phyloP scores from a whole-genome alignment of 2,888 invertebrate genomes.

The Dynastes maya region DNA sequence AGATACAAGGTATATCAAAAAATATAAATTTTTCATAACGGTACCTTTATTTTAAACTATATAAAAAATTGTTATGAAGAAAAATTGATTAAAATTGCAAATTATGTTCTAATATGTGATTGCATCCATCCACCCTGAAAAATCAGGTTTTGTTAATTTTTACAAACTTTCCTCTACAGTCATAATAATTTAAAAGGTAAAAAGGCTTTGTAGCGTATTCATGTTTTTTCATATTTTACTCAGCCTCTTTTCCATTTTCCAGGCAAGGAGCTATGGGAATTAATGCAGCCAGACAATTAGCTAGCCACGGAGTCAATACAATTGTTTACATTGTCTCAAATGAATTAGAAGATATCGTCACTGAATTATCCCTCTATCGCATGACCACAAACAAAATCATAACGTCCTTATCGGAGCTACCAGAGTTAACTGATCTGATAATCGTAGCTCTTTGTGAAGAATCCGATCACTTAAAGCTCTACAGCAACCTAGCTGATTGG shows the following conservation, averaged over 20 bases:
- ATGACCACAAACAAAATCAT: constrained; percentile 77
- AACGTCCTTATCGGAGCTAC: constrained; percentile 71
- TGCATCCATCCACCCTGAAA: too few species aligned
- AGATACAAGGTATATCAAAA: too few species aligned
- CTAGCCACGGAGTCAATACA: constrained; percentile 86
- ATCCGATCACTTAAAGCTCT: constrained; percentile 67
- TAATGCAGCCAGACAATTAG: constrained; percentile 84
- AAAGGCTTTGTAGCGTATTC: too few species aligned
- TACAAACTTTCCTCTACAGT: too few species aligned
- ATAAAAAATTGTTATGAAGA: too few species aligned
- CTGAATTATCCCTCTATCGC: constrained; percentile 79
- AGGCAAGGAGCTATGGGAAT: constrained; percentile 79
- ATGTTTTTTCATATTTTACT: background rate
- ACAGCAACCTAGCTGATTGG: constrained; percentile 78
- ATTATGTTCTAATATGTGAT: too few species aligned
- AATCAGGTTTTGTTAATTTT: too few species aligned
- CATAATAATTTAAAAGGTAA: too few species aligned
- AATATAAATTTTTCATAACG: too few species aligned
- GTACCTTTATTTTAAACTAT: too few species aligned
- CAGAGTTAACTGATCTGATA: constrained; percentile 73
- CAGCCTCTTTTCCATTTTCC: constrained; percentile 15
- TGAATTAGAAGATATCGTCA: constrained; percentile 71
- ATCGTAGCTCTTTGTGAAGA: constrained; percentile 74
- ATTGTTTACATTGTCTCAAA: constrained; percentile 70
- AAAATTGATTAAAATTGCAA: too few species aligned